Evolutionary conservation across 2,888 invertebrate species (phyloP).

Genomic region (Diploptera punctata): DNA sequence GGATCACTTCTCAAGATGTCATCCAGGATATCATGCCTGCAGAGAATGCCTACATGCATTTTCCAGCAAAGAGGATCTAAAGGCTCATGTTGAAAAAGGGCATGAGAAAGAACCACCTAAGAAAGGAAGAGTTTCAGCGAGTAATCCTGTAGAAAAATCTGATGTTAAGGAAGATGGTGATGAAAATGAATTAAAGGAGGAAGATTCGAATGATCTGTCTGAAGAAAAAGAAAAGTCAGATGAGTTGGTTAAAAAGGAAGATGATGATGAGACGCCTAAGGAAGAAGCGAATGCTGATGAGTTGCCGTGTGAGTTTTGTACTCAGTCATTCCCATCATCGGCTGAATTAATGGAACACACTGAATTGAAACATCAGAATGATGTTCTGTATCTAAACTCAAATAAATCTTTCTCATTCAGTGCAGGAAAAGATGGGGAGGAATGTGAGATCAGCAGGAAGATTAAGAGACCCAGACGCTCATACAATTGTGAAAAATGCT

Average conservation of each 20-base stretch:
- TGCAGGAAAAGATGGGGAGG: slow-evolving; percentile 3
- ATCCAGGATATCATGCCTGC: slow-evolving; percentile 64
- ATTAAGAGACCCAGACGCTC: slow-evolving; percentile 31
- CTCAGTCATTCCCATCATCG: background rate
- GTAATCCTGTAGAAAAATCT: too few relatives aligned
- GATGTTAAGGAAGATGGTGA: slow-evolving; percentile 46
- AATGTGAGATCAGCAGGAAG: background rate
- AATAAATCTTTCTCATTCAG: background rate
- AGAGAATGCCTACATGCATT: slow-evolving; percentile 66
- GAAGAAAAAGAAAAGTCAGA: slow-evolving; percentile 39
- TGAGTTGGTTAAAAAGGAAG: slow-evolving; percentile 14
- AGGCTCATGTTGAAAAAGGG: slow-evolving; percentile 55
- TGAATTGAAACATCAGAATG: background rate
- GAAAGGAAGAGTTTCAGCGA: background rate
- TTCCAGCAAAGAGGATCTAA: slow-evolving; percentile 59
- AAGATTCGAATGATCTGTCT: background rate
- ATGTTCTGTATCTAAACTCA: background rate
- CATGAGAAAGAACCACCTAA: slow-evolving; percentile 5
- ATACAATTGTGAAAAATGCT: slow-evolving; percentile 37
- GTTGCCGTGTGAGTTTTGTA: background rate
- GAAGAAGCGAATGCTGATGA: background rate
- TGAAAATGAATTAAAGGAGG: slow-evolving; percentile 40
- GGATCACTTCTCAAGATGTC: slow-evolving; percentile 65
- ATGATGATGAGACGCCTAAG: background rate
- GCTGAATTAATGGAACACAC: background rate